Base-by-base conservation (phyloP, 2,888 invertebrate genomes). In the Aromia moschata region DNA sequence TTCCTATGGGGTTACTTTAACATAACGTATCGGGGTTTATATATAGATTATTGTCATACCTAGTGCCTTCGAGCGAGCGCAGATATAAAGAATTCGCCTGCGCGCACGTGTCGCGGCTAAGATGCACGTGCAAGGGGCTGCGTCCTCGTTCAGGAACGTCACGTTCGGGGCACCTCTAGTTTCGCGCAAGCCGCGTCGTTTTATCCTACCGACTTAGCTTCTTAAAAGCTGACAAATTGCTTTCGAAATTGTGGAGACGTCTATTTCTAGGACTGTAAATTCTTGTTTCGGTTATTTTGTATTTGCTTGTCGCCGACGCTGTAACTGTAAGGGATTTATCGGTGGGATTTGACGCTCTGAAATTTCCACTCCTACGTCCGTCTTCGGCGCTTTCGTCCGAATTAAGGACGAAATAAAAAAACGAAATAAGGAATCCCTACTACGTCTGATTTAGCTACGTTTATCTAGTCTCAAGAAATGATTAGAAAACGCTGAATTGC, bases 221-320 rank as follows among this genome's bases (percentile, higher is more conserved):
- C 58, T 60, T 61, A 64, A 58, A 64, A 62, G 46, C 57, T 66
- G 66, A 66, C 66, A 66, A 66, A 66, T 66, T 66, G 62, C 64
- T 60, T 46, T 53, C 31, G 45, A 51, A 63, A 60, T 57, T 56
- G 56, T 51, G 53, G 55, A 51, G 59, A 59, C 60, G 20, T 40
- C 47, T 52, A 62, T 56, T 62, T 62, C 51, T 58, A 56, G 40
- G 55, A 47, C 44, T 47, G 15, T 41, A 46, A 36, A 47, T 20
- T 58, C 53, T 47, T 47, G 40, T 40, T 58, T 47, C 9, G 25
- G 46, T 37, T 58, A 41, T 52, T 51, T 52, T 52, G 31, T 41
- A 30, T 40, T 52, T 41, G 31, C 31, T 7, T 40, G 52, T 52
- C 52, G 52, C 25, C 15, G 30, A 11, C 31, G 15, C n/a, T n/a